These are phyloP conservation scores for Drosophila leontia DNA, from an alignment of 1,140 invertebrate genomes.

Conservation along the genomic window DNA sequence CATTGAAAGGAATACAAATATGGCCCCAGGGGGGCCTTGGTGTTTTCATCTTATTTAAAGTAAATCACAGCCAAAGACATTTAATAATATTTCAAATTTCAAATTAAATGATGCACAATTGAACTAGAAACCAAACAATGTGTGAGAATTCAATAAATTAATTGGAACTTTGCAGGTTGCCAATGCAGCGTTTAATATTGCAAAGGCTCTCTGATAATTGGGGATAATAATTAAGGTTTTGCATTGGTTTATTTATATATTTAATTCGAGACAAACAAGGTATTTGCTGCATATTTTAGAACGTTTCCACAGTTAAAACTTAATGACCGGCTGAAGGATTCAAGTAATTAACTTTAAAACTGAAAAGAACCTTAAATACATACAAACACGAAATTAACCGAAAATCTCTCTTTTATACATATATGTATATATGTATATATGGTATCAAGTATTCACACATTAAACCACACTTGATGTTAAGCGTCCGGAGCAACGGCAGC, in stretches of 20 bases:
- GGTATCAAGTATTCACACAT: too few species aligned
- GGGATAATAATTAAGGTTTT: background rate
- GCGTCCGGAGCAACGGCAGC: background rate
- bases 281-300: background rate
- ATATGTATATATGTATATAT: background rate
- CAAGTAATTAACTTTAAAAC: background rate
- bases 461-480: background rate
- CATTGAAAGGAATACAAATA: slow-evolving; percentile 10
- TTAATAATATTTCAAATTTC: background rate
- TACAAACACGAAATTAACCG: background rate
- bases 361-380: background rate
- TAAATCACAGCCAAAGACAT: slow-evolving; percentile 11
- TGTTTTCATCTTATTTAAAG: slow-evolving; percentile 12
- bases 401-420: background rate
- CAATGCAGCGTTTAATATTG: background rate
- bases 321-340: too few species aligned
- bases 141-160: slow-evolving; percentile 1
- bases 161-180: background rate
- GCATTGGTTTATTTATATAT: background rate
- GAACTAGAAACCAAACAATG: background rate
- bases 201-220: background rate
- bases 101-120: slow-evolving; percentile 2
- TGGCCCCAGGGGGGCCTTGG: slow-evolving; percentile 1
- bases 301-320: background rate
- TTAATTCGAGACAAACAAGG: background rate